Base-by-base conservation (phyloP, 2,797 vertebrate genomes). In the Rhinella marina region DNA sequence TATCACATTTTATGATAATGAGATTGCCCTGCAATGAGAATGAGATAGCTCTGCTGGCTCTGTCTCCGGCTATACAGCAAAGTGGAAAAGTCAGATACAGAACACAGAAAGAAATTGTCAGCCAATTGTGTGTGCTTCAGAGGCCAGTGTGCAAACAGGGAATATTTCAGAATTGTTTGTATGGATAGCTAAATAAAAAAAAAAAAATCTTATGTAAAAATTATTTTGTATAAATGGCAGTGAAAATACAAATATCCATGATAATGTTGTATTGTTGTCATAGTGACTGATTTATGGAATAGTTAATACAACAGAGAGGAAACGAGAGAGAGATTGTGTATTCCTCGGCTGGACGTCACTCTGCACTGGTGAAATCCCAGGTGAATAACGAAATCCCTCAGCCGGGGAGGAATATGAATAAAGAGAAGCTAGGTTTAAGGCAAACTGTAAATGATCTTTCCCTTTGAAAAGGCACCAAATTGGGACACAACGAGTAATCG, bases 231-330 rank as follows among this genome's bases (percentile, higher is more conserved):
- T 41, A 41, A 41, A 41, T 75, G 27, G 73, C 41, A 77, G 27
- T 29, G 25, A 17, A 76, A 76, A 77, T 77, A 21, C 41, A 77
- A 85, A 85, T 64, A 19, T n/a, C 32, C 8, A 57, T 7, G 5
- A 41, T 21, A 29, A 23, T 27, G 12, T 50, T 76, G 23, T 68
- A 41, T 50, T 76, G 54, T 50, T 76, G 54, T 56, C 17, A n/a
- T 75, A 11, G 56, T 48, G 14, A 76, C 17, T 79, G 62, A 52
- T 86, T 27, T 68, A 68, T 70, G 48, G 61, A 79, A 64, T 52
- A 25, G 50, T 21, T 86, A 64, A 56, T 29, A 56, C 17, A 62
- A 52, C n/a, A 52, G 8, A 62, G 17, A n/a, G 11, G 77, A 25
- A 70, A 86, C 61, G 16, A 62, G 19, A 62, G 19, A 62, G 16